Evolutionary conservation across 1,140 invertebrate species (phyloP).

Genomic region (Pseudomyrmex sp.): DNA sequence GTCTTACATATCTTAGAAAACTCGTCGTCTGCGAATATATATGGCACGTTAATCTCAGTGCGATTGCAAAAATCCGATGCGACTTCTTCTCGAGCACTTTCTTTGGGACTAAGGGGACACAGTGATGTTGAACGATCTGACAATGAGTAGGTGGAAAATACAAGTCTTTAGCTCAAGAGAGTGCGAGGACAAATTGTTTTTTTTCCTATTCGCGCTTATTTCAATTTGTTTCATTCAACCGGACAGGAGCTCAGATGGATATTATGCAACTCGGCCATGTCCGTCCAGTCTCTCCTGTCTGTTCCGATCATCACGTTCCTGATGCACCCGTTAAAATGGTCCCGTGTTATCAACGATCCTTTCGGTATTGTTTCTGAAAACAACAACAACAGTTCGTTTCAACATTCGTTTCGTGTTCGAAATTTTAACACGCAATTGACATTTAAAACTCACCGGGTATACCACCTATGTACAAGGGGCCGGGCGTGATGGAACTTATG

Average conservation of each 20-base stretch:
- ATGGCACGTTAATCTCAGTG: slow-evolving; percentile 71
- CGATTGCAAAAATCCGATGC: slow-evolving; percentile 47
- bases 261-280: slow-evolving; percentile 92
- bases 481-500: slow-evolving; percentile 77
- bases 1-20: slow-evolving; percentile 72
- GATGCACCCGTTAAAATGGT: slow-evolving; percentile 97
- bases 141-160: no score
- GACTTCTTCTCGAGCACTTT: slow-evolving; percentile 71
- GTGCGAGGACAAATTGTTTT: slow-evolving; percentile 55
- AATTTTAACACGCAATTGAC: no score
- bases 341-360: slow-evolving; percentile 88
- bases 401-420: not conserved
- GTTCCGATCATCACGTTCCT: slow-evolving; percentile 91
- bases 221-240: slow-evolving; percentile 79
- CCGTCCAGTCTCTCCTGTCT: slow-evolving; percentile 91
- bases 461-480: slow-evolving; percentile 93
- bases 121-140: no score
- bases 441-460: slow-evolving; percentile 88
- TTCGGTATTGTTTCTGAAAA: slow-evolving; percentile 88
- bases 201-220: slow-evolving; percentile 6
- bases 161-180: slow-evolving; percentile 29
- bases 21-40: slow-evolving; percentile 47
- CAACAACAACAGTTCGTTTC: not conserved
- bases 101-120: slow-evolving; percentile 78
- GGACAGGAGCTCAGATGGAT: slow-evolving; percentile 95